Conservation (phyloP, 2,113 vertebrate genomes). For the Shinisaurus crocodilurus region DNA sequence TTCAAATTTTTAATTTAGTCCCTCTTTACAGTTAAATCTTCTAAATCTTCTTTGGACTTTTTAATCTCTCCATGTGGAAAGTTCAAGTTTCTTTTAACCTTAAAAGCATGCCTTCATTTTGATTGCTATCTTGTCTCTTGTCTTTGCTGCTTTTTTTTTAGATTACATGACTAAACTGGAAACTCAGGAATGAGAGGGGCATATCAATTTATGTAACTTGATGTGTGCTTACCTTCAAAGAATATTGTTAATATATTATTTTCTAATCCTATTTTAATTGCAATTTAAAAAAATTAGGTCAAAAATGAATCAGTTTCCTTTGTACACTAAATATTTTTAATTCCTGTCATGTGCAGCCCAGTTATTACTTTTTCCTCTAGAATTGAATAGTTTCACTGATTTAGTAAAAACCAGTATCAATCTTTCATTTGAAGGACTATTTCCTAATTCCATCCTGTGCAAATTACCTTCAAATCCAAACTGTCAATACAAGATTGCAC, state of each 20-base stretch:
- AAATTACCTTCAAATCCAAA: background rate
- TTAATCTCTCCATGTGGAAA: conserved; percentile 19
- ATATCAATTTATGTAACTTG: background rate
- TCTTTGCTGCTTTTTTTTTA: background rate
- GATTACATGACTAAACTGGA: background rate
- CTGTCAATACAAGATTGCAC: background rate
- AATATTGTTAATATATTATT: background rate
- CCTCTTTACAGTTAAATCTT: conserved; percentile 8
- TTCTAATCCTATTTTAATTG: background rate
- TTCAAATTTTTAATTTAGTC: conserved; percentile 18
- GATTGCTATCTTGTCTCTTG: background rate
- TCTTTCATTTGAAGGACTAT: background rate
- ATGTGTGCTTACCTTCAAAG: conserved; percentile 1
- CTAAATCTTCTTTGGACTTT: conserved; percentile 14
- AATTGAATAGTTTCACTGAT: background rate
- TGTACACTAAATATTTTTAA: conserved; percentile 17
- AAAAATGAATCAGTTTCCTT: background rate
- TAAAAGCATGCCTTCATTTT: background rate
- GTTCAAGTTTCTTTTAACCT: conserved; percentile 13
- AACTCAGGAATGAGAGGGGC: background rate
- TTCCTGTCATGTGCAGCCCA: background rate
- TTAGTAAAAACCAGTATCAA: background rate
- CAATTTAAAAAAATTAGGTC: background rate
- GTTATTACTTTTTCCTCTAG: background rate
- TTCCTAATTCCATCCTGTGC: background rate